Evolutionary conservation across 2,888 invertebrate genomes (phyloP).

Genomic region (Halictus quadricinctus): DNA sequence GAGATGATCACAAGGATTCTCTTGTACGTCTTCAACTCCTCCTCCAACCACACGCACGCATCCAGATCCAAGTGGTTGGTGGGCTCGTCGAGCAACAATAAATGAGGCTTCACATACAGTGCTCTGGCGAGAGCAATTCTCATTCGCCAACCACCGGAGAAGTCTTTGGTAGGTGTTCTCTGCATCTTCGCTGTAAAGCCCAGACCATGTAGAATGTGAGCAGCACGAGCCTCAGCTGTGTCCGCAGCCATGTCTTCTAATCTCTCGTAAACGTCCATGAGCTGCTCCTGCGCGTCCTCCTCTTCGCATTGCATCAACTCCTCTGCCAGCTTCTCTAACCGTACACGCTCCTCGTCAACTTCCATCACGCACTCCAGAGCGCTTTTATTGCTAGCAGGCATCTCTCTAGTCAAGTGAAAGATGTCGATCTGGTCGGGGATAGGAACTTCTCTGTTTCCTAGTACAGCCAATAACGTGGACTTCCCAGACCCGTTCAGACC

Average conservation of each 20-base stretch:
- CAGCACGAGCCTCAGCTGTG: conserved; percentile 97
- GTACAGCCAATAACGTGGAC: conserved; percentile 94
- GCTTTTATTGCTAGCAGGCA: conserved; percentile 98
- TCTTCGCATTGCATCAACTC: conserved; percentile 91
- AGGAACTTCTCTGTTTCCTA: conserved; percentile 97
- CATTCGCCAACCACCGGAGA: conserved; percentile 99
- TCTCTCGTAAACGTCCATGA: conserved; percentile 98
- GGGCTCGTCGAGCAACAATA: conserved; percentile 98
- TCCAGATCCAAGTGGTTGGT: conserved; percentile 99
- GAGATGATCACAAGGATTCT: conserved; percentile 98
- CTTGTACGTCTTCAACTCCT: conserved; percentile 97
- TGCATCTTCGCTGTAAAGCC: conserved; percentile 96
- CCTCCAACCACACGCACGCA: conserved; percentile 99
- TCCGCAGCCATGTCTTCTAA: conserved; percentile 98
- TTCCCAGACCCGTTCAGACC: conserved; percentile 99
- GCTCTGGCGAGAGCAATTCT: conserved; percentile 98
- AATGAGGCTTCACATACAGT: conserved; percentile 98
- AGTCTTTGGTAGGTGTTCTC: conserved; percentile 92
- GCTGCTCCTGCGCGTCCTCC: conserved; percentile 93
- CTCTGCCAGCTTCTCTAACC: conserved; percentile 96
- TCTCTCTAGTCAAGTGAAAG: conserved; percentile 97
- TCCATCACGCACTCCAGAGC: conserved; percentile 99
- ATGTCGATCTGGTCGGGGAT: conserved; percentile 99
- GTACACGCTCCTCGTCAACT: conserved; percentile 96
- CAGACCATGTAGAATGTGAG: conserved; percentile 97